These are phyloP conservation scores for Scolanthus callimorphus DNA, from an alignment of 92 coral and sea anemone genomes.

Conservation along the genomic window DNA sequence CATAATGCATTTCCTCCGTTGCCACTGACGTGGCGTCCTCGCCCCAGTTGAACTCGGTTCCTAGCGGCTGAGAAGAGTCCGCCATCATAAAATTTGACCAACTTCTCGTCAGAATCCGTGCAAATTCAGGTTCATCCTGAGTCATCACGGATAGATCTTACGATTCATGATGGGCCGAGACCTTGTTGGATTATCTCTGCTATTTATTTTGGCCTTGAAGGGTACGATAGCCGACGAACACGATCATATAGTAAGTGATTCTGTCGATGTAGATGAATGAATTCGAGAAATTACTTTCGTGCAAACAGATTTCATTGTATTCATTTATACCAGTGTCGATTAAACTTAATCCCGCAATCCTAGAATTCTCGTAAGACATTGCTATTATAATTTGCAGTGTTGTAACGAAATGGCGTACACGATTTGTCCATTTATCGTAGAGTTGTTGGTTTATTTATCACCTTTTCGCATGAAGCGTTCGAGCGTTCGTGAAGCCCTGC, in stretches of 20 bases:
- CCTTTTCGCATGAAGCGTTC: too few species aligned
- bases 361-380: too few species aligned
- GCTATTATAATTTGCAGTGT: too few species aligned
- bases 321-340: too few species aligned
- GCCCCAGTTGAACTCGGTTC: slow-evolving; percentile 46
- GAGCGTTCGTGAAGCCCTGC: too few species aligned
- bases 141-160: slow-evolving; percentile 29
- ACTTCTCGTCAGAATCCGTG: slow-evolving; percentile 32
- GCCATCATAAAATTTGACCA: slow-evolving; percentile 62
- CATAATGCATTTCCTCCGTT: slow-evolving; percentile 43
- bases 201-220: slow-evolving; percentile 51
- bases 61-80: slow-evolving; percentile 80
- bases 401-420: too few species aligned
- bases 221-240: slow-evolving; percentile 92
- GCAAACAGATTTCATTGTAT: too few species aligned
- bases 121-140: slow-evolving; percentile 44
- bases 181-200: slow-evolving; percentile 46
- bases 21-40: slow-evolving; percentile 87
- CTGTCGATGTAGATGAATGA: neutral
- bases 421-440: too few species aligned
- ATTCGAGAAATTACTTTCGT: neutral
- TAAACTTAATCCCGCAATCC: too few species aligned
- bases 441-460: too few species aligned
- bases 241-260: slow-evolving; percentile 82
- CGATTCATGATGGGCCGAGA: slow-evolving; percentile 46